These are phyloP conservation scores for Enteromius mattozi DNA, from an alignment of 2,797 vertebrate genomes.

Conservation along the genomic window DNA sequence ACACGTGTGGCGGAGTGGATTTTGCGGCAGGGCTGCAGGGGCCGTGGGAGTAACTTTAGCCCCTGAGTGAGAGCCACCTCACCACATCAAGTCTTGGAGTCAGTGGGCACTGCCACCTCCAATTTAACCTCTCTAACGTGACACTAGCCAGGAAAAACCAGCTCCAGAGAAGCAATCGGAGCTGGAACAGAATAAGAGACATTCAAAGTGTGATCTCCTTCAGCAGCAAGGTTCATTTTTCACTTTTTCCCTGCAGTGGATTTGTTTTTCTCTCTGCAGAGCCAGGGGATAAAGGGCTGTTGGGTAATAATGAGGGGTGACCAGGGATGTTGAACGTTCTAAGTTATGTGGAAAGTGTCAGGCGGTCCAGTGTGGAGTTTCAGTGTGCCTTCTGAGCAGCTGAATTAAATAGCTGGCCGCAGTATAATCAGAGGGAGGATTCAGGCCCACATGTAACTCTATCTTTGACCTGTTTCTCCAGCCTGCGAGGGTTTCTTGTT, in stretches of 20 bases:
- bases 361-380: constrained; percentile 46
- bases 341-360: constrained; percentile 54
- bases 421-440: constrained; percentile 32
- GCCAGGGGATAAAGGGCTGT: constrained; percentile 38
- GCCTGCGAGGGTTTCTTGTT: constrained; percentile 7
- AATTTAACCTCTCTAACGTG: constrained; percentile 60
- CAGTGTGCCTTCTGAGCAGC: constrained; percentile 51
- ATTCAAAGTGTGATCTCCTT: constrained; percentile 54
- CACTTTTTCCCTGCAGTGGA: constrained; percentile 48
- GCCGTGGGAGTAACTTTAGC: constrained; percentile 58
- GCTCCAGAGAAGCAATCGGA: constrained; percentile 42
- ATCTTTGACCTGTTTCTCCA: constrained; percentile 11
- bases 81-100: constrained; percentile 62
- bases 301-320: constrained; percentile 51
- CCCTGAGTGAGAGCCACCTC: constrained; percentile 52
- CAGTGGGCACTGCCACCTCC: constrained; percentile 59
- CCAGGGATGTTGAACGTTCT: constrained; percentile 45
- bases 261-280: constrained; percentile 57
- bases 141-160: constrained; percentile 57
- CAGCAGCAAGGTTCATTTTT: constrained; percentile 45
- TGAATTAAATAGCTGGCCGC: constrained; percentile 52
- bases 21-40: constrained; percentile 32
- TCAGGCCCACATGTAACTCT: not conserved
- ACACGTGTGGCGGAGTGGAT: constrained; percentile 53
- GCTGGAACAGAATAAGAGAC: constrained; percentile 45